Conservation (phyloP, 2,797 vertebrate species). For the Mastacembelus armatus region DNA sequence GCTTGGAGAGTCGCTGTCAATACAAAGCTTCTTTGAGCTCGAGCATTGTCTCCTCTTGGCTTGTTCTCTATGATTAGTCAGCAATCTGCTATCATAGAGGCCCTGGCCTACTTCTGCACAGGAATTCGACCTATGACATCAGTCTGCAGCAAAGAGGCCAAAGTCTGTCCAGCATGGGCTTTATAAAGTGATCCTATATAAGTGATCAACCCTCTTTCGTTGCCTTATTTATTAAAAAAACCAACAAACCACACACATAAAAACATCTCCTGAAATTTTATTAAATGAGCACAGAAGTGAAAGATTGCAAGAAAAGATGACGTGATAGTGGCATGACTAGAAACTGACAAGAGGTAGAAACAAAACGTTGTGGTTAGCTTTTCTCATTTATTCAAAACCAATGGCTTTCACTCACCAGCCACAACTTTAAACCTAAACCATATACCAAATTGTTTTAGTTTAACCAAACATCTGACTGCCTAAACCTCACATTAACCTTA, state of each 20-base stretch:
- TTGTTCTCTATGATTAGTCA: constrained; percentile 84
- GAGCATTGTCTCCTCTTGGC: constrained; percentile 70
- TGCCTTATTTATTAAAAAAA: constrained; percentile 53
- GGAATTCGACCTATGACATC: constrained; percentile 89
- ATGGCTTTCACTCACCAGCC: constrained; percentile 48
- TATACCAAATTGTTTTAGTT: constrained; percentile 38
- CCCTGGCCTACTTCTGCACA: constrained; percentile 81
- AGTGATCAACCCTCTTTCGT: constrained; percentile 40
- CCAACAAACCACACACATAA: constrained; percentile 36
- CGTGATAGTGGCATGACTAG: constrained; percentile 9
- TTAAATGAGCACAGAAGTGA: constrained; percentile 9
- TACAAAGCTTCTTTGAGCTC: constrained; percentile 80
- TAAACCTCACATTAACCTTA: constrained; percentile 45
- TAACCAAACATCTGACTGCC: constrained; percentile 49
- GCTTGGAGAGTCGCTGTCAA: constrained; percentile 58
- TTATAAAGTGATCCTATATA: constrained; percentile 69
- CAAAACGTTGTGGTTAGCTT: constrained; percentile 42
- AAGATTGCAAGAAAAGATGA: constrained; percentile 13
- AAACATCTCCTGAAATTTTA: background rate
- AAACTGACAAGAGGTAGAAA: constrained; percentile 49
- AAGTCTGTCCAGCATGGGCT: constrained; percentile 73
- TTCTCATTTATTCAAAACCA: constrained; percentile 46
- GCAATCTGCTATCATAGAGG: constrained; percentile 83
- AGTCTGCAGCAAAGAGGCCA: constrained; percentile 79
- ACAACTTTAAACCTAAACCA: constrained; percentile 36